These are phyloP conservation scores for Volucella inanis DNA, from an alignment of 2,888 invertebrate genomes.

Conservation along the genomic window DNA sequence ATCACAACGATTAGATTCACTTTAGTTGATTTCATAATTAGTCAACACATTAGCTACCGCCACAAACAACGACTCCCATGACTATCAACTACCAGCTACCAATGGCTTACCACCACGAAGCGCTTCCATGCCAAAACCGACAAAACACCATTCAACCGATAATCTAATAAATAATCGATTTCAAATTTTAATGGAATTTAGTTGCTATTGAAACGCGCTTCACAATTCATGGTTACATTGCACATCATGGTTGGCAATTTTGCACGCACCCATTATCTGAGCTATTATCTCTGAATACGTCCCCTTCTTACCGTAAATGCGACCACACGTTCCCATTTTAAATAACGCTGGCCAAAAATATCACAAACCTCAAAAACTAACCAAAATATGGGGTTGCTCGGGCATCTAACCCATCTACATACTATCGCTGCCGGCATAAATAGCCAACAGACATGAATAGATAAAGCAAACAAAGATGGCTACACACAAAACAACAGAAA, in stretches of 20 bases:
- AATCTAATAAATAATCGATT: slow-evolving; percentile 74
- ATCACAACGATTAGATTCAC: slow-evolving; percentile 39
- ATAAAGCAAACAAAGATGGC: slow-evolving; percentile 13
- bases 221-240: slow-evolving; percentile 46
- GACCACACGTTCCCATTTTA: slow-evolving; percentile 12
- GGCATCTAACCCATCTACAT: background rate
- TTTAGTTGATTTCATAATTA: slow-evolving; percentile 59
- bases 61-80: slow-evolving; percentile 63
- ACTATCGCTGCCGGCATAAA: background rate
- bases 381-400: slow-evolving; percentile 56
- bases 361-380: slow-evolving; percentile 74
- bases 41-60: slow-evolving; percentile 67
- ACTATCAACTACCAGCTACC: slow-evolving; percentile 14
- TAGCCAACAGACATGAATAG: slow-evolving; percentile 15
- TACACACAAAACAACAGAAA: slow-evolving; percentile 7
- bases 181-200: slow-evolving; percentile 67
- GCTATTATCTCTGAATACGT: background rate
- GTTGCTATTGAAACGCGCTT: background rate
- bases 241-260: slow-evolving; percentile 56
- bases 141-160: slow-evolving; percentile 24
- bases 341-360: slow-evolving; percentile 61
- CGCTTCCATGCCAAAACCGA: background rate
- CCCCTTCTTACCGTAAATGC: background rate
- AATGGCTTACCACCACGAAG: background rate
- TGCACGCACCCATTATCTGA: slow-evolving; percentile 53